Evolutionary conservation across 2,797 vertebrate species (phyloP), one percentile per base, ranked within the genome.

Genomic region (Xiphorhynchus erythropygius): DNA sequence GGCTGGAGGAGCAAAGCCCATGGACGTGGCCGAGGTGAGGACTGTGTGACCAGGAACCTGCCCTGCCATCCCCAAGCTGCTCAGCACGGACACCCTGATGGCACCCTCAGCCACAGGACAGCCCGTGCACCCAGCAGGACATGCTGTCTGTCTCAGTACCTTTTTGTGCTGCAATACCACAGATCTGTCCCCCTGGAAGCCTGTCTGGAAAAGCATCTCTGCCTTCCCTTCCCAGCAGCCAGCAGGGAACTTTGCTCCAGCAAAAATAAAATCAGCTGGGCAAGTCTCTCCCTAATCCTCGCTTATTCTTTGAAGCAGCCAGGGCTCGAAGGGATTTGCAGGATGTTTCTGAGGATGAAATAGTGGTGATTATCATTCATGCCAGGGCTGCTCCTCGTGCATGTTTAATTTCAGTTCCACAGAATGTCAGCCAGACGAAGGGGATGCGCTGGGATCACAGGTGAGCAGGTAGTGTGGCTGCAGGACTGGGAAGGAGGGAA

Each of bases 51-150:
- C 3, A 11, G 22, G 57, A 5, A 19, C 76, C 70, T 4, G 60
- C 3, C 0, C 22, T 15, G 42, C 57, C 2, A 0, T 4, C 39
- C 3, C 25, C n/a, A 1, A 10, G 52, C 41, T 11, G 16, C 59
- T 37, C 64, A 14, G 65, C 27, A 2, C 30, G 1, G 11, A 3
- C 37, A 19, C 28, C 1, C 62, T 1, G 39, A 4, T 7, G 62
- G 5, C 6, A 28, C 14, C 62, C 63, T 17, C 18, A 6, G 14
- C 42, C 53, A 17, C 82, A 47, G 78, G 22, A 4, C 2, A 10
- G 50, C 35, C 71, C 1, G 5, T 5, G 79, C 69, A 22, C 62
- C 50, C 79, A n/a, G 71, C 18, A 39, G 5, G 5, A 25, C 37
- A 21, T 11, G 19, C 70, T 55, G 13, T 16, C 44, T 32, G 77